phyloP scores from a whole-genome alignment of 2,888 invertebrate genomes.

The Xylocampa areola region DNA sequence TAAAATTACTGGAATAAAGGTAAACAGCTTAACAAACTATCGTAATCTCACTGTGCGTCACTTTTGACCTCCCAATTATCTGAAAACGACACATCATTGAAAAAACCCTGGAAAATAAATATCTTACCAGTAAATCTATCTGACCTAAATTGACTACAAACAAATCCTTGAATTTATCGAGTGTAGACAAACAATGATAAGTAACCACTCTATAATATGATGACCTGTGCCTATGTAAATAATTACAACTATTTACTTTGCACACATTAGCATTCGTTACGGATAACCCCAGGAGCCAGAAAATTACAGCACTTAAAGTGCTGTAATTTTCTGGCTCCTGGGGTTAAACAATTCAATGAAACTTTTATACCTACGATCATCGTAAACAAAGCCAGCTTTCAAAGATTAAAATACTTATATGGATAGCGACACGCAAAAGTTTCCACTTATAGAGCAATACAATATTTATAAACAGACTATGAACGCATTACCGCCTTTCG shows the following conservation, averaged over 20 bases:
- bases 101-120: constrained; percentile 78
- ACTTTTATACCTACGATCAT: too few relatives aligned
- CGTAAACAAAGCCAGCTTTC: constrained; percentile 1
- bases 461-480: constrained; percentile 13
- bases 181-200: constrained; percentile 70
- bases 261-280: not conserved
- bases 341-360: too few relatives aligned
- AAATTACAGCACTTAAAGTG: constrained; percentile 4
- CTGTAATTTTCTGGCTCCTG: not conserved
- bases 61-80: constrained; percentile 52
- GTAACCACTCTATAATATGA: constrained; percentile 54
- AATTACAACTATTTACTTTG: constrained; percentile 33
- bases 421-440: constrained; percentile 13
- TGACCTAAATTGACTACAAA: constrained; percentile 81
- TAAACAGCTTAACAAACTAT: constrained; percentile 26
- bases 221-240: constrained; percentile 33
- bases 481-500: constrained; percentile 35
- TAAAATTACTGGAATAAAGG: constrained; percentile 18
- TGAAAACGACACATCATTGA: constrained; percentile 70
- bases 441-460: constrained; percentile 8
- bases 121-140: constrained; percentile 76
- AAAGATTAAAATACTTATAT: constrained; percentile 1
- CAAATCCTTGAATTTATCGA: constrained; percentile 85
- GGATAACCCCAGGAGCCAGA: constrained; percentile 46
- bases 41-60: constrained; percentile 39